Evolutionary conservation across 2,113 vertebrate species (phyloP).

Genomic region (Clarias batrachus): DNA sequence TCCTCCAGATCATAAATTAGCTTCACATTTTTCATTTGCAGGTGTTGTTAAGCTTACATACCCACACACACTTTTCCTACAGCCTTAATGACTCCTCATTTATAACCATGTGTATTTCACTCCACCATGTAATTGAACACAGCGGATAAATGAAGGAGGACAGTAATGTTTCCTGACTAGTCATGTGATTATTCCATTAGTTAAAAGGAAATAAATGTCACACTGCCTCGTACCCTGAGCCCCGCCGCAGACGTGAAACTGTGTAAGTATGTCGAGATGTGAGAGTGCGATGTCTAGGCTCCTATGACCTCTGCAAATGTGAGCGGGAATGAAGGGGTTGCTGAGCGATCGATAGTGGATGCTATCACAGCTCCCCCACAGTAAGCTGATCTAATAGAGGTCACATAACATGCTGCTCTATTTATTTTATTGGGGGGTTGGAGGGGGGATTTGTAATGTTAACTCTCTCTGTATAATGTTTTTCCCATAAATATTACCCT

Average conservation of each 20-base stretch:
- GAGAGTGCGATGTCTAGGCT: background rate
- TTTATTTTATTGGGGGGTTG: background rate
- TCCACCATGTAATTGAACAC: background rate
- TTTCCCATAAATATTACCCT: too few relatives aligned
- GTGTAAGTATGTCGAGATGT: background rate
- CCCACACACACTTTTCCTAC: background rate
- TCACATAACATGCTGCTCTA: background rate
- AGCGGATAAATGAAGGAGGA: background rate
- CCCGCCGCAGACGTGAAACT: background rate
- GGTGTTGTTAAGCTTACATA: background rate
- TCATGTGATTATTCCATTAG: constrained; percentile 9
- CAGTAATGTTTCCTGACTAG: background rate
- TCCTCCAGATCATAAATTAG: background rate
- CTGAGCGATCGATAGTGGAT: constrained; percentile 19
- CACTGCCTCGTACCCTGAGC: background rate
- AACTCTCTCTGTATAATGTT: too few relatives aligned
- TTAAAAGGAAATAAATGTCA: background rate
- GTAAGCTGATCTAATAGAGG: constrained; percentile 24
- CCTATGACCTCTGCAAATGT: background rate
- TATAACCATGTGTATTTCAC: background rate
- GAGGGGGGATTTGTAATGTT: background rate
- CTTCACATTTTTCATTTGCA: background rate
- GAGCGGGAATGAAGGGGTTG: background rate
- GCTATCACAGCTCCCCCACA: constrained; percentile 6
- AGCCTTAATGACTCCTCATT: background rate